A percentile compares a stretch with the other conserved stretches of the same genome.
Conservation (phyloP, 2,888 invertebrate species). For the Lobophora halterata region DNA sequence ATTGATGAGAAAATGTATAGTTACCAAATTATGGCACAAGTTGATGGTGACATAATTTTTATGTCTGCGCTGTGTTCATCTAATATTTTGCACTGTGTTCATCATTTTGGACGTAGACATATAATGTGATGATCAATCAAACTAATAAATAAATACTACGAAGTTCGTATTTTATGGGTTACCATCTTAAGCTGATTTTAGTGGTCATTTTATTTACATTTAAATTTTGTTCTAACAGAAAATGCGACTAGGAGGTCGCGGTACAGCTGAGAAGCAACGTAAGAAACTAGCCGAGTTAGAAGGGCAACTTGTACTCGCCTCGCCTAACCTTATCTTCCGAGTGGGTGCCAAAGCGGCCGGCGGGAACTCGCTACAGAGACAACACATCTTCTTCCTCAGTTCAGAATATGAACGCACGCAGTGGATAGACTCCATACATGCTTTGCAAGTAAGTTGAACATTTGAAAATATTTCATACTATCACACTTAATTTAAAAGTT, state of each 20-base stretch:
- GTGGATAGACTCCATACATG: slow-evolving; percentile 95
- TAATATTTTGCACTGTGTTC: too few species aligned
- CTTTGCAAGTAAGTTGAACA: slow-evolving; percentile 84
- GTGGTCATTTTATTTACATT: too few species aligned
- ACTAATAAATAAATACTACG: too few species aligned
- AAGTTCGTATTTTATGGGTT: too few species aligned
- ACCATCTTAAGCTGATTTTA: too few species aligned
- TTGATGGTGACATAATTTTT: too few species aligned
- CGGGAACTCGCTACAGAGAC: slow-evolving; percentile 77
- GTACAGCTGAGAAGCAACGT: slow-evolving; percentile 89
- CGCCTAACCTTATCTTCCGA: slow-evolving; percentile 92
- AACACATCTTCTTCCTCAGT: slow-evolving; percentile 92
- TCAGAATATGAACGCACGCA: slow-evolving; percentile 96
- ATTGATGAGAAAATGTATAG: too few species aligned
- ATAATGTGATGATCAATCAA: too few species aligned
- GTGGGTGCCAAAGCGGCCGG: slow-evolving; percentile 86
- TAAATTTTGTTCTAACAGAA: slow-evolving; percentile 59
- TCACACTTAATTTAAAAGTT: neutral
- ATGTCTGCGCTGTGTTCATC: too few species aligned
- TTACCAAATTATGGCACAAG: too few species aligned
- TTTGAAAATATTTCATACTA: too few species aligned
- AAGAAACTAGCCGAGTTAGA: slow-evolving; percentile 95
- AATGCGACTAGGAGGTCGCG: slow-evolving; percentile 81
- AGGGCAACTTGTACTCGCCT: slow-evolving; percentile 93
- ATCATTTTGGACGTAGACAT: too few species aligned